phyloP scores from a whole-genome alignment of 2,113 vertebrate species.

The Erythrolamprus reginae region DNA sequence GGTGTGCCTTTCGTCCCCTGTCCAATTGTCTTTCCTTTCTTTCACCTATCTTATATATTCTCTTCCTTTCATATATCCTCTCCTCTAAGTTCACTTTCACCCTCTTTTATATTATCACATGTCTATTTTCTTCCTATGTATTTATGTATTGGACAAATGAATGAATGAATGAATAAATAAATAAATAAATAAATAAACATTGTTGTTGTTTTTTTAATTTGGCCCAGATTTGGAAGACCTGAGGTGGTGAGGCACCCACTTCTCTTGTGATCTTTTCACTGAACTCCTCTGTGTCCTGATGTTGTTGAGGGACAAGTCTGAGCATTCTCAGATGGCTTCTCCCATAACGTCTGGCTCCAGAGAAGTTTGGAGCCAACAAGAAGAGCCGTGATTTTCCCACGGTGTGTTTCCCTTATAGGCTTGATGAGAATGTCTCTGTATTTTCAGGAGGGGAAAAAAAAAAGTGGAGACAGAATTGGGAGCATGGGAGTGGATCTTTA shows the following conservation, averaged over 20 bases:
- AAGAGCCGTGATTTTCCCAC: conserved; percentile 44
- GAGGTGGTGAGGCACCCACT: not conserved
- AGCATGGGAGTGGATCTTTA: not conserved
- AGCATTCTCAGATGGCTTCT: conserved; percentile 35
- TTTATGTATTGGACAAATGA: no score
- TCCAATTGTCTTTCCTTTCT: no score
- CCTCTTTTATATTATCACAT: no score
- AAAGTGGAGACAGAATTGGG: not conserved
- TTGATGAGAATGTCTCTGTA: conserved; percentile 29
- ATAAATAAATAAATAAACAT: no score
- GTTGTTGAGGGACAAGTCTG: conserved; percentile 18
- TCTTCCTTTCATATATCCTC: no score
- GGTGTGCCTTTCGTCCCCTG: no score
- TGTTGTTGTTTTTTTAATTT: not conserved
- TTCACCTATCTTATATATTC: no score
- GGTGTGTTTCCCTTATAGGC: conserved; percentile 46
- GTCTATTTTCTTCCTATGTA: no score
- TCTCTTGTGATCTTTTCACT: not conserved
- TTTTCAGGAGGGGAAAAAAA: conserved; percentile 8
- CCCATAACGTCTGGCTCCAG: conserved; percentile 42
- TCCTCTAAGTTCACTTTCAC: no score
- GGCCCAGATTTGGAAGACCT: not conserved
- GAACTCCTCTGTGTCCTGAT: conserved; percentile 22
- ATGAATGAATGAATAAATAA: no score
- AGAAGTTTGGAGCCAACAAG: conserved; percentile 43